Evolutionary conservation across 2,113 vertebrate genomes (phyloP), one percentile per base, ranked within the genome.

Genomic region (Epinephelus fuscoguttatus): DNA sequence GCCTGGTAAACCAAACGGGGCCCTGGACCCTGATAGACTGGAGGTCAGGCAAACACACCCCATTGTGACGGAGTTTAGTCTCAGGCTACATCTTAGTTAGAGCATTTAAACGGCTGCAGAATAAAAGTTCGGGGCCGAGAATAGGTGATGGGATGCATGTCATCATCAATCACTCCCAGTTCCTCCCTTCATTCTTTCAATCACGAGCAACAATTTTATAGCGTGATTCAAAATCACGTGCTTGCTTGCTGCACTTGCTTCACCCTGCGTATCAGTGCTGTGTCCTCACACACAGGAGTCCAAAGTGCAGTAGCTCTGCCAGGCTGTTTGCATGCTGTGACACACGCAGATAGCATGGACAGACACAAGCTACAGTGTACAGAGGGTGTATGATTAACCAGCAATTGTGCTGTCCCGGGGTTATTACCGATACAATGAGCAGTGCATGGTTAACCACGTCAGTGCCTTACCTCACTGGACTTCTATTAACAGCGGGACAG

Each of bases 371-470:
- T 23, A 12, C 59, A 81, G 87, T 86, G 78, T 85, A 71, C 62
- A 68, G 59, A 88, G 25, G 67, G 33, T 4, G 79, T 92, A 93
- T 92, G 77, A 92, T 94, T 93, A 93, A 94, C 88, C 45, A 57
- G 71, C 68, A 75, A 81, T 78, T 68, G 45, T 0, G 2, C 49
- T 76, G 45, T 45, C 70, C 53, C 17, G 18, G 61, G 53, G 59
- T 79, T 63, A 88, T 84, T 33, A 50, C 6, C 2, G 45, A 25
- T 23, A 55, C 37, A 69, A 4, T 14, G 8, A 77, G 13, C 53
- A 61, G 45, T 71, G 33, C 23, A 66, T 11, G 27, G 73, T 72
- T 30, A 52, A 68, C 52, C 15, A 49, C 1, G 52, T 66, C 70
- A 52, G 56, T 1, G 45, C 66, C 25, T 69, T 30, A 18, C 10